Base-by-base conservation (phyloP, 1,140 invertebrate species). In the Laupala kohalensis region DNA sequence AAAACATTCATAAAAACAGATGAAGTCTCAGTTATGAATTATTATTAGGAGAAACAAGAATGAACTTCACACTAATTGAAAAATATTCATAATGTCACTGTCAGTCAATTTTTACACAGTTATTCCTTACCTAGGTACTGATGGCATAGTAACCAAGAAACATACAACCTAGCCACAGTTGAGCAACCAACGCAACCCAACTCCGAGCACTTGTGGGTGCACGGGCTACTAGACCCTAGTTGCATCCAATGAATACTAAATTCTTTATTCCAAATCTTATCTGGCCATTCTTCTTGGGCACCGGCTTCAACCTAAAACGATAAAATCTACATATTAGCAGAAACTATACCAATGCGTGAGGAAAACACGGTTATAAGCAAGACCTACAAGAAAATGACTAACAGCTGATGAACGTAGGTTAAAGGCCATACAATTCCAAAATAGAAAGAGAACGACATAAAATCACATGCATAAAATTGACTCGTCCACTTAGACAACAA, bases 91-190 rank as follows among this genome's bases (percentile, higher is more conserved):
- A 12, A 65, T 25, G 19, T 5, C 12, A 23, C 19, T n/a, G 64
- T 19, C 27, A 67, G 24, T 28, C 25, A 28, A 9, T 26, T 67
- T 19, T 0, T 5, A 65, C 25, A 65, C 64, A 24, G 64, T 23
- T 19, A 65, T 23, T 29, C 26, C 66, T 71, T 73, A 74, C 73
- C 73, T 74, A 23, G 73, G 73, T 66, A 74, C 73, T 68, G 73
- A 64, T 73, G 73, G 73, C 73, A 74, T 74, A 72, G 29, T 68
- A 68, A 24, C 23, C 67, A 25, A 30, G 27, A 29, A 53, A 66
- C 25, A 37, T 29, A n/a, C 25, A 28, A 65, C 29, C 70, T 64
- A 63, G 27, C 28, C 29, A 29, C 26, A 66, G 70, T 71, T 71
- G 15, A 29, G 70, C 70, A 71, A 63, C 70, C 64, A 24, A 67